Base-by-base conservation (phyloP, 1,140 invertebrate genomes). In the Trachymyrmex cornetzi region DNA sequence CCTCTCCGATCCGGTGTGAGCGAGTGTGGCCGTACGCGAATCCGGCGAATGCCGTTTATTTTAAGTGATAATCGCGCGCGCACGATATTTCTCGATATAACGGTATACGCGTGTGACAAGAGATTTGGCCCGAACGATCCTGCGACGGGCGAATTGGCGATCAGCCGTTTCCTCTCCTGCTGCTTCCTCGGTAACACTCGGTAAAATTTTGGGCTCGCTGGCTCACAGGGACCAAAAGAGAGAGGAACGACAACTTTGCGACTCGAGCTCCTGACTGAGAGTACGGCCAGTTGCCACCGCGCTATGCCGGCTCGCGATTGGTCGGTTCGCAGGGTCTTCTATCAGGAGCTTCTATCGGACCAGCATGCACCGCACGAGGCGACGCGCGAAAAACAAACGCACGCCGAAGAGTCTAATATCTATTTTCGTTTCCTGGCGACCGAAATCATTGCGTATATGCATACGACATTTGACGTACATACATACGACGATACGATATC, bases 321-420 rank as follows among this genome's bases (percentile, higher is more conserved):
- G 95, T 81, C 44, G 67, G 30, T 48, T 77, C 75, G 89, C 90
- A 95, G 94, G 94, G 94, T 95, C 95, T 95, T 95, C 95, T 95
- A 95, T 92, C 95, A 95, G 93, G 88, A 93, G 93, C 94, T 94
- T 95, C 95, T 95, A 94, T 94, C 94, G 86, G 38, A 87, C 93
- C 92, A 84, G 48, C 90, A 92, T 95, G 92, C 94, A 64, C 79
- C 88, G 93, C 93, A 81, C 27, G 75, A 86, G 48, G 86, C 82
- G 85, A 86, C 88, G 92, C 93, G 92, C 93, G 93, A 88, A 88
- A 91, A 90, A 91, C 57, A 79, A 91, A 91, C 67, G 87, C 19
- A 48, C 67, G 59, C 12, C 19, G 44, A 22, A 6, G 30, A 34
- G 30, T 34, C 30, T 6, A 34, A 34, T 34, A 0, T 38, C 7